Conservation (phyloP, 2,797 vertebrate species). For the Notolepis coatsorum region DNA sequence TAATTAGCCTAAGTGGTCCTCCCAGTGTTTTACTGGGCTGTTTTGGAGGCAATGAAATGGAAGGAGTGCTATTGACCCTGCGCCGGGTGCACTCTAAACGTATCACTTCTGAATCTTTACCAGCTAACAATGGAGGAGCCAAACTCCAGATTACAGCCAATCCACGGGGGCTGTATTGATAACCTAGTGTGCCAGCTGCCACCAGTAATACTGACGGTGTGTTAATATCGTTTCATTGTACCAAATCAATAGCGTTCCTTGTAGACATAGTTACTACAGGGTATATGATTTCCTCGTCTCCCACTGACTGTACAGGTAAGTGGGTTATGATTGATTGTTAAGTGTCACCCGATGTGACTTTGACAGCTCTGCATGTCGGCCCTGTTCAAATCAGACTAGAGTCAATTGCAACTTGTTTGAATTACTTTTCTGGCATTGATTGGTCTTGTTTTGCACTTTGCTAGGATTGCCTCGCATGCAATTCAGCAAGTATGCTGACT, state of each 20-base stretch:
- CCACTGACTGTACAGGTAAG: neutral
- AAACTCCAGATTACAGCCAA: constrained; percentile 23
- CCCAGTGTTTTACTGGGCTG: constrained; percentile 63
- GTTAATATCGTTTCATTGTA: no score
- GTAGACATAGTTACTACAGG: no score
- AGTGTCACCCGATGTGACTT: neutral
- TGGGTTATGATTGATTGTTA: neutral
- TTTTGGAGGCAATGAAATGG: constrained; percentile 58
- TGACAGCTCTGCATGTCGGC: no score
- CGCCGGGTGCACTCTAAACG: constrained; percentile 44
- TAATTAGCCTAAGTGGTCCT: constrained; percentile 69
- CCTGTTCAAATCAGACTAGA: no score
- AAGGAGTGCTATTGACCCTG: constrained; percentile 52
- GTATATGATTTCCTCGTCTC: no score
- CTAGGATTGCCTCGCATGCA: no score
- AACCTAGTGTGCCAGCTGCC: constrained; percentile 12
- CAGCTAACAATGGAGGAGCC: constrained; percentile 19
- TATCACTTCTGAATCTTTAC: constrained; percentile 49
- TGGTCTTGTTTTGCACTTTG: no score
- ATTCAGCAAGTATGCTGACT: no score
- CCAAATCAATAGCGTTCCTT: no score
- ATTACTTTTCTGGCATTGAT: no score
- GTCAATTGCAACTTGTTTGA: no score
- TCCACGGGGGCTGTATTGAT: constrained; percentile 25
- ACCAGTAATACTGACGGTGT: constrained; percentile 8